These are phyloP conservation scores for Carapus acus DNA, from an alignment of 2,797 vertebrate genomes.

Conservation along the genomic window DNA sequence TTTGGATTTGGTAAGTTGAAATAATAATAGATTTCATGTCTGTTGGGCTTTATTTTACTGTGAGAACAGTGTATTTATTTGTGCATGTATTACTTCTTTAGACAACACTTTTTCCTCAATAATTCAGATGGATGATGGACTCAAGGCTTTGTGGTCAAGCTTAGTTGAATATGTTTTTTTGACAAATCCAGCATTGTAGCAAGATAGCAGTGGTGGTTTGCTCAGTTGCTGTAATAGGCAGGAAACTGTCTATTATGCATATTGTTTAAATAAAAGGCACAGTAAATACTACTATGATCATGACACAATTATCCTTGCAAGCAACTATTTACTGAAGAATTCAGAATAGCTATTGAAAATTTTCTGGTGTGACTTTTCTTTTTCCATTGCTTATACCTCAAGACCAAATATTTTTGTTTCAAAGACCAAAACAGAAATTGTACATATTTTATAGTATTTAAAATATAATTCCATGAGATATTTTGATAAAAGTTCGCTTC, in stretches of 20 bases:
- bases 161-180: conserved; percentile 1
- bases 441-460: conserved; percentile 2
- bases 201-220: no score
- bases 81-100: conserved; percentile 13
- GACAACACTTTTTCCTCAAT: conserved; percentile 9
- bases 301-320: neutral
- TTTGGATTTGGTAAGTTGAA: conserved; percentile 1
- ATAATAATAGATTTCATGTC: conserved; percentile 10
- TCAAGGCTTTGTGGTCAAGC: neutral
- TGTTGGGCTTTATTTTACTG: conserved; percentile 7
- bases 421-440: neutral
- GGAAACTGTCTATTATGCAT: neutral
- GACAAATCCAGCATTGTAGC: conserved; percentile 3
- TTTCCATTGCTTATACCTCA: neutral
- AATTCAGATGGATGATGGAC: neutral
- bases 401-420: neutral
- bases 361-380: neutral
- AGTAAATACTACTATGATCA: neutral
- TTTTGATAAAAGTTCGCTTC: neutral
- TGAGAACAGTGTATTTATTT: conserved; percentile 30
- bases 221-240: neutral
- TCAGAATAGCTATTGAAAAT: neutral
- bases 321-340: neutral
- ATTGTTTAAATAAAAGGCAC: neutral
- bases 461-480: neutral